Percentiles rank a stretch among this genome's conserved stretches.
Evolutionary conservation across 2,797 vertebrate genomes (phyloP).

Genomic region (Sebastes hopkinsi): DNA sequence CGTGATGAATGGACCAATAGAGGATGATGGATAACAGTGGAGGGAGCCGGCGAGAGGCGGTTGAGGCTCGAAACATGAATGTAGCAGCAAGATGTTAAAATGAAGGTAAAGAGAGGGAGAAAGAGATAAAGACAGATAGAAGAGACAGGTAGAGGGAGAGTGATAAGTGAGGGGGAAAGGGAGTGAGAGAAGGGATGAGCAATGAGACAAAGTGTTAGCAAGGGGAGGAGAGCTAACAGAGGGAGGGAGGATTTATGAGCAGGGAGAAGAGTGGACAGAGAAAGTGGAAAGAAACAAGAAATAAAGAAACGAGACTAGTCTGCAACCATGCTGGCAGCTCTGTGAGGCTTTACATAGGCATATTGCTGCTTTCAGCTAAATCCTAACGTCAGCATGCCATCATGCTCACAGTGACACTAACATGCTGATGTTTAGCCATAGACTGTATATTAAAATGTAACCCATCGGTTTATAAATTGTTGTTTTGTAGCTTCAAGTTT

Average conservation of each 20-base stretch:
- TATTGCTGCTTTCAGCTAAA: not conserved
- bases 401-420: not conserved
- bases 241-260: slow-evolving; percentile 53
- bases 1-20: slow-evolving; percentile 77
- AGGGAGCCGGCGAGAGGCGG: slow-evolving; percentile 27
- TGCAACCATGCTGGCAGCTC: not conserved
- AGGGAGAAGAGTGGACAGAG: slow-evolving; percentile 13
- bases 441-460: too few relatives aligned
- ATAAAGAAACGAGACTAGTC: not conserved
- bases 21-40: slow-evolving; percentile 68
- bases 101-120: not conserved
- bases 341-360: not conserved
- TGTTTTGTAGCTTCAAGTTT: too few relatives aligned
- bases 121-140: slow-evolving; percentile 36
- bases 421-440: not conserved
- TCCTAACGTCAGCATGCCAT: not conserved
- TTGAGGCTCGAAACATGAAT: slow-evolving; percentile 57
- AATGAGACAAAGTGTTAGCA: slow-evolving; percentile 51
- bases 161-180: slow-evolving; percentile 51
- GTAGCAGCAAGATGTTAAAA: slow-evolving; percentile 59
- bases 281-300: slow-evolving; percentile 11
- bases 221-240: slow-evolving; percentile 49
- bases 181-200: slow-evolving; percentile 48
- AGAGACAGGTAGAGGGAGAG: slow-evolving; percentile 36
- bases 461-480: too few relatives aligned